A percentile compares a stretch with the other conserved stretches of the same genome.
Conservation (phyloP, 2,797 vertebrate genomes). For the Sarcophilus harrisii region DNA sequence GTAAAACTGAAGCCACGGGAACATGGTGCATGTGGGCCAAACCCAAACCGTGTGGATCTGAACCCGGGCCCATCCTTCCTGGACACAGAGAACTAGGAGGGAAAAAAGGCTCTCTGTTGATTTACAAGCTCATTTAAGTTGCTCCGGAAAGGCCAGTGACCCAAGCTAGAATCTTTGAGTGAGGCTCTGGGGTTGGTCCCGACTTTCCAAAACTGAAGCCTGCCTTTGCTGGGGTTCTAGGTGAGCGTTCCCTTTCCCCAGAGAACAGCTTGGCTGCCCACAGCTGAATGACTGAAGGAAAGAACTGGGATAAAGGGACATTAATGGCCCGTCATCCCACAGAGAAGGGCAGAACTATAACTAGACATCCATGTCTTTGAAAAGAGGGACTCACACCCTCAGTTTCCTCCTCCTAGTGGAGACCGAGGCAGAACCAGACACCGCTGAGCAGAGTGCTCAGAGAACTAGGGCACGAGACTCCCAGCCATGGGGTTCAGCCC, state of each 20-base stretch:
- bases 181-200: background rate
- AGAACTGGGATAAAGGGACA: background rate
- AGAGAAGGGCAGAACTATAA: background rate
- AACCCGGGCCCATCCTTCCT: background rate
- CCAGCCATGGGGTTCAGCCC: too few relatives aligned
- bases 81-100: conserved; percentile 30
- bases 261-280: background rate
- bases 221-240: background rate
- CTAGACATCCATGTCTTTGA: background rate
- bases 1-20: conserved; percentile 28
- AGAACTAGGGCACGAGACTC: background rate
- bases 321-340: background rate
- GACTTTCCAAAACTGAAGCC: too few relatives aligned
- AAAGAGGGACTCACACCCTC: background rate
- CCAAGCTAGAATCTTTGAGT: conserved; percentile 21
- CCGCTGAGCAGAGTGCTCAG: background rate
- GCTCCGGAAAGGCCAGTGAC: background rate
- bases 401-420: background rate
- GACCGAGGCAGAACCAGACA: background rate
- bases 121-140: conserved; percentile 11
- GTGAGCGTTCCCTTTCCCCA: background rate
- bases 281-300: background rate
- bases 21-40: conserved; percentile 26
- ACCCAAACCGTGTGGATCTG: background rate
- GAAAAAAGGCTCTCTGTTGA: conserved; percentile 15